Evolutionary conservation across 2,888 invertebrate genomes (phyloP).

Genomic region (Phasia obesa): DNA sequence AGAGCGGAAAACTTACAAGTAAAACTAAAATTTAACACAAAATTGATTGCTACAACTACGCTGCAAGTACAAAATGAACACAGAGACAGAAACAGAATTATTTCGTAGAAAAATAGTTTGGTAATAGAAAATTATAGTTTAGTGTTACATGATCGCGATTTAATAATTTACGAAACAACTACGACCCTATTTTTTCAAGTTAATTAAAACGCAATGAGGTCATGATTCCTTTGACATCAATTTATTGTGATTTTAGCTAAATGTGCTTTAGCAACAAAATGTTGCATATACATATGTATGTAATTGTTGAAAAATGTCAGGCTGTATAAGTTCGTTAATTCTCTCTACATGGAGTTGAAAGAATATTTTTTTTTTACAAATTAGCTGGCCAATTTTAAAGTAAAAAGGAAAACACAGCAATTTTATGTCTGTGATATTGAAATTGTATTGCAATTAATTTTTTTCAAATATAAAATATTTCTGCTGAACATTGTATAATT

Average conservation of each 20-base stretch:
- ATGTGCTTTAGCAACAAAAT: not conserved
- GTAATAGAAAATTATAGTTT: constrained; percentile 23
- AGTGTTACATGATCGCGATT: not conserved
- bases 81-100: not conserved
- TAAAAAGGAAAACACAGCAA: too few relatives aligned
- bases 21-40: constrained; percentile 11
- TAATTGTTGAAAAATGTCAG: too few relatives aligned
- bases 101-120: constrained; percentile 1
- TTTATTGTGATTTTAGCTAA: not conserved
- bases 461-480: too few relatives aligned
- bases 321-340: too few relatives aligned
- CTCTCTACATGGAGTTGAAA: too few relatives aligned
- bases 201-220: constrained; percentile 22
- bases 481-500: too few relatives aligned
- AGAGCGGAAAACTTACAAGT: constrained; percentile 1
- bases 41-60: not conserved
- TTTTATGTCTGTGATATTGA: too few relatives aligned
- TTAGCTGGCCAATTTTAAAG: too few relatives aligned
- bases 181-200: constrained; percentile 3
- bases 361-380: too few relatives aligned
- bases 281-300: too few relatives aligned
- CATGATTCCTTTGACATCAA: not conserved
- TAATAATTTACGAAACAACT: not conserved
- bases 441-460: too few relatives aligned
- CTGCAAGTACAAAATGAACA: not conserved